phyloP scores from a whole-genome alignment of 2,888 invertebrate genomes.

The Pollenia angustigena region DNA sequence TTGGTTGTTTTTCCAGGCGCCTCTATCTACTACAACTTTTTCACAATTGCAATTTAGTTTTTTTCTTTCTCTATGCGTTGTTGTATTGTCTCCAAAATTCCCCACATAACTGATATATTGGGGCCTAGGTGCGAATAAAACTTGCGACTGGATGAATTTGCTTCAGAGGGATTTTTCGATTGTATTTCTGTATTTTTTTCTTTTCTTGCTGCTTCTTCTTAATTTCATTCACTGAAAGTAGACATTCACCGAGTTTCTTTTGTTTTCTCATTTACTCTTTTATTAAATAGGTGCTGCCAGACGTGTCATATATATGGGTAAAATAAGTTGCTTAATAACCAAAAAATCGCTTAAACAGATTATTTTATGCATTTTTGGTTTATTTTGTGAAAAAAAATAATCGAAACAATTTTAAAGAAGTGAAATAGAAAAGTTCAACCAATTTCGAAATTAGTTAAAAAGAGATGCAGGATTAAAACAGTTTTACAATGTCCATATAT shows the following conservation, averaged over 20 bases:
- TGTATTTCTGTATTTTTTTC: background rate
- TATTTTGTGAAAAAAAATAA: no score
- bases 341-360: no score
- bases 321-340: no score
- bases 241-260: background rate
- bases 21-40: conserved; percentile 65
- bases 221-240: conserved; percentile 13
- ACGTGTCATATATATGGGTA: no score
- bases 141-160: conserved; percentile 8
- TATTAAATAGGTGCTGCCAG: no score
- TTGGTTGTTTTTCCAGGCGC: conserved; percentile 67
- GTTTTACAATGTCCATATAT: no score
- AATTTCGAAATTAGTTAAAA: no score
- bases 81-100: conserved; percentile 72
- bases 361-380: no score
- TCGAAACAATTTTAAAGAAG: no score
- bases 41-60: conserved; percentile 48
- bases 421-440: no score
- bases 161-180: conserved; percentile 11
- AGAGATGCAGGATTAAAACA: no score
- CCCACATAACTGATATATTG: conserved; percentile 70
- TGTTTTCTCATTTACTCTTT: background rate
- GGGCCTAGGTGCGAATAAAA: conserved; percentile 5
- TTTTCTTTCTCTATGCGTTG: conserved; percentile 66
- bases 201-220: background rate